phyloP scores from a whole-genome alignment of 1,140 invertebrate genomes.

The Drosophila sproati region DNA sequence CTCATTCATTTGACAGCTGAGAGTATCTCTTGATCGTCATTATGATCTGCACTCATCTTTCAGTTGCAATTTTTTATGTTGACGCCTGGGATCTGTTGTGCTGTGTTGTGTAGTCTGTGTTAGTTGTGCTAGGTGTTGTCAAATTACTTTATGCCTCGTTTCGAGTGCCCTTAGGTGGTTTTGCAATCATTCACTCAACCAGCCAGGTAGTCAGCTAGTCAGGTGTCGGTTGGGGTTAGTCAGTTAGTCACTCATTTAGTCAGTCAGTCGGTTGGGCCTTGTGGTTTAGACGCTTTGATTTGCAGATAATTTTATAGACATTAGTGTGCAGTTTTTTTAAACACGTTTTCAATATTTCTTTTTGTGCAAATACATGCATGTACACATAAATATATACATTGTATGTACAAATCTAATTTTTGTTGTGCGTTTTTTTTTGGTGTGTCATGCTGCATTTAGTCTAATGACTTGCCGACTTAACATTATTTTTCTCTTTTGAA shows the following conservation, averaged over 20 bases:
- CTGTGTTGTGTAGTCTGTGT: neutral
- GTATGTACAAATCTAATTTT: constrained; percentile 15
- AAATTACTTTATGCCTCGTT: constrained; percentile 49
- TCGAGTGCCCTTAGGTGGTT: constrained; percentile 71
- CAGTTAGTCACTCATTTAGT: constrained; percentile 22
- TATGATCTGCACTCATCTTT: constrained; percentile 29
- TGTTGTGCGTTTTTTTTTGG: constrained; percentile 39
- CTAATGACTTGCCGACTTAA: constrained; percentile 75
- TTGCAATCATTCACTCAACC: constrained; percentile 61
- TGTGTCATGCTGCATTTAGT: constrained; percentile 76
- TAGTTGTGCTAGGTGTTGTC: constrained; percentile 33
- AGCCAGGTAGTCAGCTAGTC: constrained; percentile 33
- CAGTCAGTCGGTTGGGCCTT: constrained; percentile 24
- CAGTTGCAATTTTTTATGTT: constrained; percentile 8
- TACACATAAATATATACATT: constrained; percentile 15
- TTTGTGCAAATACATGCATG: constrained; percentile 38
- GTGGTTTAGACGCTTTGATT: constrained; percentile 70
- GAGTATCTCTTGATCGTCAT: constrained; percentile 27
- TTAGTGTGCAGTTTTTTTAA: constrained; percentile 74
- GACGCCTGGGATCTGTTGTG: constrained; percentile 12
- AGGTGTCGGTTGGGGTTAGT: constrained; percentile 34
- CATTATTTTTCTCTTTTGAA: constrained; percentile 39
- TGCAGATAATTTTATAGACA: constrained; percentile 76
- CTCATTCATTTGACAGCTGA: neutral
- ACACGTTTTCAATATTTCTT: constrained; percentile 67